Conservation (phyloP, 2,113 vertebrate genomes). For the Corvus cornix region DNA sequence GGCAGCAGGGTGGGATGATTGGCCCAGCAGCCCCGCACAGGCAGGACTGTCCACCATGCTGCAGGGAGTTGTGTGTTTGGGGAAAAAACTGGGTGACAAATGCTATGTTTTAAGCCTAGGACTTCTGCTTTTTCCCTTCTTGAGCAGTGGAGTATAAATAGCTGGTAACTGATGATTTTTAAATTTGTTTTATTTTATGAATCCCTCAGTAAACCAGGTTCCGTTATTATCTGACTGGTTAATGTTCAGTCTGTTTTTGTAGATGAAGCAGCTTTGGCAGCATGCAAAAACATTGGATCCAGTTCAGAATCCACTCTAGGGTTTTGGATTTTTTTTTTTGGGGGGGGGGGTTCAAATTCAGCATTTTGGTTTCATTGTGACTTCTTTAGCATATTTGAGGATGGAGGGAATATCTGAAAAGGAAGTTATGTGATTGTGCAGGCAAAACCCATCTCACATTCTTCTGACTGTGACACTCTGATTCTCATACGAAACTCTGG, state of each 20-base stretch:
- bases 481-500: background rate
- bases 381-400: background rate
- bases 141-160: constrained; percentile 27
- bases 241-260: background rate
- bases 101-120: constrained; percentile 27
- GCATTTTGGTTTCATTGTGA: background rate
- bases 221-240: background rate
- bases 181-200: background rate
- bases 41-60: background rate
- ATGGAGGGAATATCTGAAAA: background rate
- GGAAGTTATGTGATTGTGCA: background rate
- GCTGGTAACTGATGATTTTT: background rate
- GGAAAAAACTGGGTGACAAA: constrained; percentile 8
- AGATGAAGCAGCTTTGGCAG: background rate
- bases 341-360: background rate
- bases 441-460: background rate
- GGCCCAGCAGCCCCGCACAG: background rate
- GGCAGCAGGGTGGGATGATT: background rate
- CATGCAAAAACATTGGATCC: background rate
- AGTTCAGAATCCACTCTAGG: background rate
- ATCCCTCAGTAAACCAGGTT: background rate
- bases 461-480: background rate
- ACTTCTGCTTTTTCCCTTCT: background rate
- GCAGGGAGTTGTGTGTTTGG: background rate
- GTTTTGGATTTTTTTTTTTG: background rate